Conservation (phyloP, 2,113 vertebrate genomes). For the Anthoscopus minutus region DNA sequence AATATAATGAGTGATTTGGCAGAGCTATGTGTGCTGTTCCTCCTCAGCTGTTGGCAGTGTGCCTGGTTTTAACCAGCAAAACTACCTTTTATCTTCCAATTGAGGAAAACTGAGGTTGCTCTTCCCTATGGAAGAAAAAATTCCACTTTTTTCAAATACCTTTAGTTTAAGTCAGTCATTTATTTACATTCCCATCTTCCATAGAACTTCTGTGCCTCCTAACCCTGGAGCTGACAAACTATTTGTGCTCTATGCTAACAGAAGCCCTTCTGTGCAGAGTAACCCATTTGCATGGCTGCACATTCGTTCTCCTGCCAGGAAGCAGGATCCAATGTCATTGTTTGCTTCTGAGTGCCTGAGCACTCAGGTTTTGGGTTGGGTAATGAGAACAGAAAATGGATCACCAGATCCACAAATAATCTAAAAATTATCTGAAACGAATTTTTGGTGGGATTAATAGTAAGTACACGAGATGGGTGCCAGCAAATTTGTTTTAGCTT, state of each 20-base stretch:
- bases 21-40: neutral
- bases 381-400: neutral
- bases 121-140: neutral
- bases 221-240: neutral
- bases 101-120: neutral
- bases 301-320: neutral
- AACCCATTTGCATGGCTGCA: rapidly evolving
- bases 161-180: neutral
- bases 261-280: neutral
- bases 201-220: neutral
- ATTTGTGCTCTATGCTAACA: neutral
- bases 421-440: neutral
- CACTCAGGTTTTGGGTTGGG: neutral
- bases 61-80: neutral
- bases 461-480: neutral
- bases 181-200: neutral
- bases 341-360: neutral
- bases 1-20: neutral
- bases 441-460: neutral
- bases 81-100: neutral
- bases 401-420: neutral
- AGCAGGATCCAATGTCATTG: neutral
- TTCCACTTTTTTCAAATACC: neutral
- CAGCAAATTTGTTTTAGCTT: neutral
- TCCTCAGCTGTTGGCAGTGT: neutral